Percentiles rank a stretch among this genome's conserved stretches.
These are phyloP conservation scores for Anneissia japonica DNA, from an alignment of 35 echinoderm and acorn worm species.

Conservation along the genomic window DNA sequence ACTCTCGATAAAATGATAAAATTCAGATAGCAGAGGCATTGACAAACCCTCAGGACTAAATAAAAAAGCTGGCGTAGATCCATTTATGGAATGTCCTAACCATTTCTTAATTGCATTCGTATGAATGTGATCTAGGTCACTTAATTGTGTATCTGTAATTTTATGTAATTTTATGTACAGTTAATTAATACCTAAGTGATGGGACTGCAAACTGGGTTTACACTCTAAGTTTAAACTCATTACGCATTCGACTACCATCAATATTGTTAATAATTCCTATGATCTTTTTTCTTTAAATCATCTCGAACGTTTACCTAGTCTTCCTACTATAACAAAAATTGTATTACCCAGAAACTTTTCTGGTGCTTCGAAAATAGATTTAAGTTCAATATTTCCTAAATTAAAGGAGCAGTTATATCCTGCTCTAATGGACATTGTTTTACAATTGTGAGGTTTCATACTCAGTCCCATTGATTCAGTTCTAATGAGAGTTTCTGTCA, in stretches of 20 bases:
- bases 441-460: too few species aligned
- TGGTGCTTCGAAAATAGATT: constrained; percentile 10
- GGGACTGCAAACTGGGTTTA: constrained; percentile 19
- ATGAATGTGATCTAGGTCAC: constrained; percentile 1
- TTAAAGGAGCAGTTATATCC: too few species aligned
- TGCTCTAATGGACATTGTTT: too few species aligned
- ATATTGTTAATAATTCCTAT: neutral
- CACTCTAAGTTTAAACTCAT: constrained; percentile 30
- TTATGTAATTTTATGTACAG: constrained; percentile 33
- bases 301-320: neutral
- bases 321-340: constrained; percentile 5
- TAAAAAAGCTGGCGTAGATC: constrained; percentile 8
- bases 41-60: constrained; percentile 4
- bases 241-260: neutral
- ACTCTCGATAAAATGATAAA: constrained; percentile 30
- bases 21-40: constrained; percentile 23
- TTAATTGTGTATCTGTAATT: constrained; percentile 10
- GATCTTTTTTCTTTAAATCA: neutral
- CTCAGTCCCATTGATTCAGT: too few species aligned
- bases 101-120: constrained; percentile 15
- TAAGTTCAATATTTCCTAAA: neutral
- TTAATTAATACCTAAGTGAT: constrained; percentile 24
- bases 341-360: constrained; percentile 18
- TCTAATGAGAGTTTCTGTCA: too few species aligned
- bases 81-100: constrained; percentile 9